Evolutionary conservation across 2,113 vertebrate genomes (phyloP).

Genomic region (Syngnathus floridae): DNA sequence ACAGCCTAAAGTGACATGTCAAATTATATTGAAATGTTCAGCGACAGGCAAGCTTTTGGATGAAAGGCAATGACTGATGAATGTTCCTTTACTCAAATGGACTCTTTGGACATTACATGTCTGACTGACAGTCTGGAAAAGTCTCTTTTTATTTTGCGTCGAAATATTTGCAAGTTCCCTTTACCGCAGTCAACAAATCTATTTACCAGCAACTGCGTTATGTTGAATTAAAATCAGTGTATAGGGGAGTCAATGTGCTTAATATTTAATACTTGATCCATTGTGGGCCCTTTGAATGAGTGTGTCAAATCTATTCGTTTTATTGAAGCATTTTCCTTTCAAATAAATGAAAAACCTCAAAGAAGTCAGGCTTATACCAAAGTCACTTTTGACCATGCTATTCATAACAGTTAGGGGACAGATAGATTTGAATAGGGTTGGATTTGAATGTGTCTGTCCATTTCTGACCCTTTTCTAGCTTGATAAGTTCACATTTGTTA

Average conservation of each 20-base stretch:
- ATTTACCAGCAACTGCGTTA: neutral
- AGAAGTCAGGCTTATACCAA: no score
- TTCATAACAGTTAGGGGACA: no score
- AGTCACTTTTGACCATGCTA: no score
- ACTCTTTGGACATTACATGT: conserved; percentile 16
- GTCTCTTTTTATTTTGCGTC: conserved; percentile 6
- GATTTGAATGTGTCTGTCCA: no score
- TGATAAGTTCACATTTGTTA: no score
- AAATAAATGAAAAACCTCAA: no score
- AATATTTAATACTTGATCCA: no score
- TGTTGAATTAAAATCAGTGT: neutral
- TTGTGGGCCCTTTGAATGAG: no score
- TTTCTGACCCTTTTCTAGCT: no score
- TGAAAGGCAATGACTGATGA: conserved; percentile 32
- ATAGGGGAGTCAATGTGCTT: neutral
- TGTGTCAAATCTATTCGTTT: no score
- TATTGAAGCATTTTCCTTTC: no score
- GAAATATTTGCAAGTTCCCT: conserved; percentile 25
- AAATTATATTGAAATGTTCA: conserved; percentile 35
- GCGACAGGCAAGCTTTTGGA: conserved; percentile 32
- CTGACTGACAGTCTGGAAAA: conserved; percentile 40
- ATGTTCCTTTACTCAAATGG: conserved; percentile 28
- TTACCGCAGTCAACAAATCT: neutral
- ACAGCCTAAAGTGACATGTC: conserved; percentile 33
- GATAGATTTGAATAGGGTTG: no score